A percentile compares a stretch with the other conserved stretches of the same genome.
Evolutionary conservation across 92 coral and sea anemone species (phyloP).

Genomic region (Epizoanthus scotinus): DNA sequence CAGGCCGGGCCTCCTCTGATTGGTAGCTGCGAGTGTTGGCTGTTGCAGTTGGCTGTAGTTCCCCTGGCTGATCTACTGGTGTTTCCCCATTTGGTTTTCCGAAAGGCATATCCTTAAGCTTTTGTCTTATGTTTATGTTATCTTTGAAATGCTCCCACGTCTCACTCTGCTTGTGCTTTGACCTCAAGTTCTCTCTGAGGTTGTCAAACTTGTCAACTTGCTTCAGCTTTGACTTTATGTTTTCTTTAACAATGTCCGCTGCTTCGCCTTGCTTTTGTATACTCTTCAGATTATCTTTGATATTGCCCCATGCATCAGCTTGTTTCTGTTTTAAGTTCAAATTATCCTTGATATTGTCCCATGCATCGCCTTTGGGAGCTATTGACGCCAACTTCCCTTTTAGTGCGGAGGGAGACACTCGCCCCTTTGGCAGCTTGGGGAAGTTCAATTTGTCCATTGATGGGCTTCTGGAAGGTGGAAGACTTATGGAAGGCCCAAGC

Average conservation of each 20-base stretch:
- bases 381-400: slow-evolving; percentile 13
- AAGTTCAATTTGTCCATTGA: slow-evolving; percentile 22
- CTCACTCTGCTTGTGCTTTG: slow-evolving; percentile 3
- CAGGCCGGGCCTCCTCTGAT: too few species aligned
- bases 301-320: slow-evolving; percentile 7
- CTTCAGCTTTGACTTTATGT: slow-evolving; percentile 4
- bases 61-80: not conserved
- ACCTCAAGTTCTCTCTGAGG: slow-evolving; percentile 2
- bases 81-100: slow-evolving; percentile 1
- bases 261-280: slow-evolving; percentile 10
- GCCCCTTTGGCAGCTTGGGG: slow-evolving; percentile 24
- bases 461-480: slow-evolving; percentile 24
- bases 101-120: not conserved
- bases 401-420: slow-evolving; percentile 22
- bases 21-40: too few species aligned
- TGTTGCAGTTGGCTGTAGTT: not conserved
- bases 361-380: slow-evolving; percentile 17
- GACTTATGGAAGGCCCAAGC: not conserved
- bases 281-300: slow-evolving; percentile 7
- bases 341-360: slow-evolving; percentile 27
- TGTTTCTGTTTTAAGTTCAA: slow-evolving; percentile 1
- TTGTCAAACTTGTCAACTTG: slow-evolving; percentile 1
- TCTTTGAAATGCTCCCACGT: not conserved
- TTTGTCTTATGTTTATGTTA: slow-evolving; percentile 7
- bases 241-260: slow-evolving; percentile 2